phyloP scores from a whole-genome alignment of 35 echinoderm and acorn worm genomes.

The Heliocidaris tuberculata region DNA sequence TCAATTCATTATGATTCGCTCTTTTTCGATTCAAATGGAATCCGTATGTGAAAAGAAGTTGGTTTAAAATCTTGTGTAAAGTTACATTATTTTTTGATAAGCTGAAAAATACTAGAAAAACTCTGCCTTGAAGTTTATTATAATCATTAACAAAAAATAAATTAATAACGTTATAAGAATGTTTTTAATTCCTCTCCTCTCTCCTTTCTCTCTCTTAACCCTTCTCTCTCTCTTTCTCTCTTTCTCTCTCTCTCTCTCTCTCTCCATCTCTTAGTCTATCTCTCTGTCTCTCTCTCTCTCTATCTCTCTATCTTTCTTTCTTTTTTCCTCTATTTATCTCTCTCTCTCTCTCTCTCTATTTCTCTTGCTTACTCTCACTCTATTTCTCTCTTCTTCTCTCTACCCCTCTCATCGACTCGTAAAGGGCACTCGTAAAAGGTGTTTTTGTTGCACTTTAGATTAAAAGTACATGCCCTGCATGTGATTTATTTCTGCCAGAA shows the following conservation, averaged over 20 bases:
- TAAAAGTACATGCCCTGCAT: background rate
- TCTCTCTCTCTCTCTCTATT: background rate
- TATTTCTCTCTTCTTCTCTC: background rate
- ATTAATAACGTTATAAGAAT: background rate
- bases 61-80: no score
- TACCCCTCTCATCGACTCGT: background rate
- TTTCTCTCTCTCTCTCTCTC: background rate
- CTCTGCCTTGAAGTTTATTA: no score
- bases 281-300: no score
- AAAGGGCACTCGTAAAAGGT: background rate
- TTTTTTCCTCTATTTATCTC: background rate
- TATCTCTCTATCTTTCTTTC: background rate
- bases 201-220: background rate
- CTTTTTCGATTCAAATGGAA: no score
- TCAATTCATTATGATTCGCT: no score
- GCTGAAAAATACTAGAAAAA: no score
- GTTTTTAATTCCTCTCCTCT: background rate
- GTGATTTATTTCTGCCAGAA: background rate
- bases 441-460: constrained; percentile 18
- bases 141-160: no score
- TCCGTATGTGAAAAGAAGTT: no score
- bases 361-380: background rate
- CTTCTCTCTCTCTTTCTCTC: background rate
- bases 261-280: no score
- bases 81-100: no score